phyloP scores from a whole-genome alignment of 2,888 invertebrate genomes.

The Celastrina argiolus region DNA sequence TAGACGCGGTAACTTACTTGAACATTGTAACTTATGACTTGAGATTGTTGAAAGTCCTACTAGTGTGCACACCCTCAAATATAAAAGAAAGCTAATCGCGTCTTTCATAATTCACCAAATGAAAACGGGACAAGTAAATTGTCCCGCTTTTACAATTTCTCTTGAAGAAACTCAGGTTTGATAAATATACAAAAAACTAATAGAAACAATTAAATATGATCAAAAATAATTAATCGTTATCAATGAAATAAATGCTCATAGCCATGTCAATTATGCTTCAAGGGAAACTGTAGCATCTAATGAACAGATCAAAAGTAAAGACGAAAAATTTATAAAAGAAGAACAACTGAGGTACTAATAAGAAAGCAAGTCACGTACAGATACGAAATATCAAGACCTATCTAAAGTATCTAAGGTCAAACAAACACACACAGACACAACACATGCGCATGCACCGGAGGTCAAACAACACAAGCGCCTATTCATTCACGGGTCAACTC shows the following conservation, averaged over 20 bases:
- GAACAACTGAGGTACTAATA: not conserved
- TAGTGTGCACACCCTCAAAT: not conserved
- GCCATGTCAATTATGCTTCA: not conserved
- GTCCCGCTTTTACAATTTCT: conserved; percentile 12
- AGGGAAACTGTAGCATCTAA: not conserved
- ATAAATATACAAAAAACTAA: not conserved
- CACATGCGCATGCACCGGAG: conserved; percentile 15
- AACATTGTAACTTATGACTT: not conserved
- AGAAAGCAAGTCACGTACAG: not conserved
- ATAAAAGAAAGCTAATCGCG: not conserved
- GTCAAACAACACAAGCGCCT: conserved; percentile 29
- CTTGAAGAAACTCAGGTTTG: not conserved
- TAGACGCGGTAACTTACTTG: too few relatives aligned
- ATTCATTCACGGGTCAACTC: conserved; percentile 29
- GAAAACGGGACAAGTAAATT: conserved; percentile 10
- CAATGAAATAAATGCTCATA: not conserved
- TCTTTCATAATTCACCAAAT: not conserved
- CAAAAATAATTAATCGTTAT: not conserved
- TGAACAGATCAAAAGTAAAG: not conserved
- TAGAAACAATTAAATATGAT: not conserved
- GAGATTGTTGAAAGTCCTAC: not conserved
- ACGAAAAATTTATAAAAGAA: not conserved
- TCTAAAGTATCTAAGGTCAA: not conserved
- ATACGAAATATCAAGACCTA: not conserved
- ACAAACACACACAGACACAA: conserved; percentile 22